Evolutionary conservation across 2,113 vertebrate species (phyloP), one percentile per base, ranked within the genome.

Genomic region (Dasyornis broadbenti): DNA sequence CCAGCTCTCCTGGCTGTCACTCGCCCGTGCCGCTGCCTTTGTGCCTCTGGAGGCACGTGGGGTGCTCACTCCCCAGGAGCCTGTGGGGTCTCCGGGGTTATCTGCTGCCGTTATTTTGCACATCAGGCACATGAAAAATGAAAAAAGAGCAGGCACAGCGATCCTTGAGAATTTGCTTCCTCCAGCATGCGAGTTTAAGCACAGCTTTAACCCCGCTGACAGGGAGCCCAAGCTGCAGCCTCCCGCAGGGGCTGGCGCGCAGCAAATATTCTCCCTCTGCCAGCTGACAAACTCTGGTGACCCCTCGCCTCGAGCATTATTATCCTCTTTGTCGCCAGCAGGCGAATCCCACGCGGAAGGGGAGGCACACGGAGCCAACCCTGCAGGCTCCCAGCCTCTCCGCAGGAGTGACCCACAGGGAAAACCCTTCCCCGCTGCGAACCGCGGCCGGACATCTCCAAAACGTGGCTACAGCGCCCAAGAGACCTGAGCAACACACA

Each of bases 41-140:
- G 96, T 97, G 94, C 92, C 95, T 73, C 14, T 70, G 63, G 18
- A 13, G 54, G 42, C 47, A 13, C 2, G 44, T 31, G 40, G 30
- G 23, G 57, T 24, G 85, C 92, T 93, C 90, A 44, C 79, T 59
- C 11, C 49, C 33, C 87, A 81, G n/a, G 52, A 92, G 85, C 14
- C 89, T 37, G 75, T 3, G 0, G 68, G 72, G 68, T 52, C 93
- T 72, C 89, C 14, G 8, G 72, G 90, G 90, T 90, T 81, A 95
- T 89, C 95, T 86, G 56, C 90, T 79, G 20, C 80, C 76, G 76
- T 92, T 89, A 76, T 86, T 90, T 28, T 45, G 61, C 80, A 83
- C 88, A 90, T 76, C 76, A 90, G 64, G 75, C 64, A 64, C 56
- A 33, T 44, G n/a, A n/a, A n/a, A n/a, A 49, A 95, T 63, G 68